Percentiles rank a stretch among this genome's conserved stretches.
Conservation (phyloP, 2,888 invertebrate species). For the Crepidodera aurea region DNA sequence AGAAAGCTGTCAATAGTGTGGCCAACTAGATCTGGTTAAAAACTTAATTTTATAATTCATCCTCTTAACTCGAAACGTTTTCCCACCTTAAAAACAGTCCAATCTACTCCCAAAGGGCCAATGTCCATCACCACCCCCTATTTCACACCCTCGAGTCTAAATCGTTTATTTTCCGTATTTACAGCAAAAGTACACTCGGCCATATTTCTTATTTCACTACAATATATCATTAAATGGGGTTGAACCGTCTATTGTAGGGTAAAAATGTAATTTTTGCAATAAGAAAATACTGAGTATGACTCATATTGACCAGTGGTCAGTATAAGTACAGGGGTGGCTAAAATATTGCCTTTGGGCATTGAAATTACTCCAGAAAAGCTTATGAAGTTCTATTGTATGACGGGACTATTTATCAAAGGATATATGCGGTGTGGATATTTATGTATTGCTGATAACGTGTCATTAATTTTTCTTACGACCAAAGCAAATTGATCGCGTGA, state of each 20-base stretch:
- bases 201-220: slow-evolving; percentile 47
- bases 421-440: not conserved
- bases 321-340: slow-evolving; percentile 27
- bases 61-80: too few species aligned
- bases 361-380: slow-evolving; percentile 28
- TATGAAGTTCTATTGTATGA: slow-evolving; percentile 26
- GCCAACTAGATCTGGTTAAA: too few species aligned
- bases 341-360: slow-evolving; percentile 28
- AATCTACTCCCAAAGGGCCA: slow-evolving; percentile 18
- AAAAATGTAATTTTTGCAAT: slow-evolving; percentile 44
- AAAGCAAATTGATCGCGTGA: not conserved
- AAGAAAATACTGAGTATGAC: slow-evolving; percentile 44
- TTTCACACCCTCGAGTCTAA: slow-evolving; percentile 44
- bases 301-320: slow-evolving; percentile 48
- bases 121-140: slow-evolving; percentile 39
- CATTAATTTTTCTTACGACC: not conserved
- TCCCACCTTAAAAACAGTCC: not conserved
- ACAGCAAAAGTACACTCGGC: slow-evolving; percentile 40
- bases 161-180: slow-evolving; percentile 49
- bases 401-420: slow-evolving; percentile 30
- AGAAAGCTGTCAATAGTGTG: too few species aligned
- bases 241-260: slow-evolving; percentile 34
- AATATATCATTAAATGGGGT: slow-evolving; percentile 47
- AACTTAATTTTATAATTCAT: too few species aligned
- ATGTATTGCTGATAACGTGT: not conserved